A percentile compares a stretch with the other conserved stretches of the same genome.
phyloP scores from a whole-genome alignment of 2,888 invertebrate genomes.

The Coremacera marginata region DNA sequence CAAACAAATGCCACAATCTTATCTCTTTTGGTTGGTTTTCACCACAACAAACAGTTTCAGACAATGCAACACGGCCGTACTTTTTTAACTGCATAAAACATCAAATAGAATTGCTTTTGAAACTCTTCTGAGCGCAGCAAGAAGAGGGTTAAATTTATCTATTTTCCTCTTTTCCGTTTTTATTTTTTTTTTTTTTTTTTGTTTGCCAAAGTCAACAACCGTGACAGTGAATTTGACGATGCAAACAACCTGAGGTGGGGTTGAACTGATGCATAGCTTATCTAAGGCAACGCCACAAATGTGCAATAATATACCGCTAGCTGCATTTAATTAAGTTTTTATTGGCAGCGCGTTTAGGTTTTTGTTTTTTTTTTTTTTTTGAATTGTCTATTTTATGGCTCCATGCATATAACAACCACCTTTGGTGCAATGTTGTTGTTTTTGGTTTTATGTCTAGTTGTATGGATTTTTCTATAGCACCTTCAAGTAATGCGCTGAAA shows the following conservation, averaged over 20 bases:
- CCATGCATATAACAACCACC: neutral
- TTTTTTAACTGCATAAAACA: neutral
- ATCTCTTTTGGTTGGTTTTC: too few species aligned
- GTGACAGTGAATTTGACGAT: slow-evolving; percentile 5
- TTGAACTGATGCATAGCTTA: neutral
- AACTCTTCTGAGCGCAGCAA: too few species aligned
- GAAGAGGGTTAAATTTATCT: neutral
- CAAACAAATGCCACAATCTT: too few species aligned
- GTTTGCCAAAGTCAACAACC: slow-evolving; percentile 21
- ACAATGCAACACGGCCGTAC: neutral
- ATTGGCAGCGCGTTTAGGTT: neutral
- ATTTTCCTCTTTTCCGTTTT: neutral
- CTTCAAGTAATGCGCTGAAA: neutral
- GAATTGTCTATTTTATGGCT: neutral
- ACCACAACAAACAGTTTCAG: neutral
- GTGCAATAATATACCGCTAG: neutral
- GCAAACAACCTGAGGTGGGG: neutral
- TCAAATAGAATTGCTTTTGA: neutral
- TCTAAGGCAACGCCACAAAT: neutral
- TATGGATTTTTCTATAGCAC: neutral
- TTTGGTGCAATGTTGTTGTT: neutral
- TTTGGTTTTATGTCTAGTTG: neutral
- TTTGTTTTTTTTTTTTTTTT: neutral
- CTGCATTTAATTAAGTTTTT: neutral
- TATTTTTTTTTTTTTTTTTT: neutral